A percentile compares a stretch with the other conserved stretches of the same genome.
These are phyloP conservation scores for Podarcis cretensis DNA, from an alignment of 2,113 vertebrate species.

Conservation along the genomic window DNA sequence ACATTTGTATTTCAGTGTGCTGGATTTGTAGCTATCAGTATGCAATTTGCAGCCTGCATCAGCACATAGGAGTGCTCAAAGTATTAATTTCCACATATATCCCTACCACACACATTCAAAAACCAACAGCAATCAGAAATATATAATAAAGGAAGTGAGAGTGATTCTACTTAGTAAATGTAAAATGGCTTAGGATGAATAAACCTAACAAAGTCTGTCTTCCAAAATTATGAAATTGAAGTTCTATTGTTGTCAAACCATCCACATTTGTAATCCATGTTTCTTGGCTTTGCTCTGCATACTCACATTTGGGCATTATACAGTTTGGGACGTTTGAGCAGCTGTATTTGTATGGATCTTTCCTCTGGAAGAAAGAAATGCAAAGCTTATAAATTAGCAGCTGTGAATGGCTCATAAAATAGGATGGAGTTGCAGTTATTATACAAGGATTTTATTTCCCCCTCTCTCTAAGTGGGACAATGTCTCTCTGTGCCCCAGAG, in stretches of 20 bases:
- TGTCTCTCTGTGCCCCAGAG: conserved; percentile 6
- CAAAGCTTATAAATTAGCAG: conserved; percentile 39
- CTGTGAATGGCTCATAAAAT: conserved; percentile 40
- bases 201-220: neutral
- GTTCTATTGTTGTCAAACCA: conserved; percentile 2
- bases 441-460: conserved; percentile 35
- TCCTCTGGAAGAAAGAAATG: conserved; percentile 25
- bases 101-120: neutral
- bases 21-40: neutral
- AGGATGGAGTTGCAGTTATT: conserved; percentile 30
- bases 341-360: conserved; percentile 31
- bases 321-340: conserved; percentile 19
- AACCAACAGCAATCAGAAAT: neutral
- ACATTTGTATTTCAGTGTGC: neutral
- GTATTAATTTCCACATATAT: neutral
- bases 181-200: conserved; percentile 1
- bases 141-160: neutral
- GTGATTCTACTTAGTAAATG: neutral
- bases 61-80: neutral
- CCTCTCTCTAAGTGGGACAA: conserved; percentile 25
- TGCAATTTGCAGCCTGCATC: neutral
- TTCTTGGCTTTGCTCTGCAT: conserved; percentile 26
- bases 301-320: conserved; percentile 13
- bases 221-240: conserved; percentile 21
- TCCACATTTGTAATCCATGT: conserved; percentile 11